A percentile compares a stretch with the other conserved stretches of the same genome.
Evolutionary conservation across 2,888 invertebrate species (phyloP).

Genomic region (Eudasyphora cyanicolor): DNA sequence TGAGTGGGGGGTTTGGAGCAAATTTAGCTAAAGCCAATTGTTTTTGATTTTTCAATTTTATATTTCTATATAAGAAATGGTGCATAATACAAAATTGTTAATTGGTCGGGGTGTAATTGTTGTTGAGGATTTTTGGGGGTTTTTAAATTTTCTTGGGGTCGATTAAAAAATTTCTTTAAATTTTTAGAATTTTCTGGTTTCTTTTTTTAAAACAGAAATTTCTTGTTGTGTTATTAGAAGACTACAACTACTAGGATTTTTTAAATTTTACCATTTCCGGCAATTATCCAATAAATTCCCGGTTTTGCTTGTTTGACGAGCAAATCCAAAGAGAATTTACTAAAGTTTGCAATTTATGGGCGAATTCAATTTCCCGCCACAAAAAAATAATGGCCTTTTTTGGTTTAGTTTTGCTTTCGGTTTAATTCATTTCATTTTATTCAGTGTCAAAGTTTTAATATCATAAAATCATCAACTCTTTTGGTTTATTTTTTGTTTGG

Average conservation of each 20-base stretch:
- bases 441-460: slow-evolving; percentile 79
- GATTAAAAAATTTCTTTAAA: no score
- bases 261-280: slow-evolving; percentile 66
- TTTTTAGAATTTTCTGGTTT: background rate
- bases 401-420: slow-evolving; percentile 58
- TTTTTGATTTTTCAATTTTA: background rate
- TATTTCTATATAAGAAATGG: slow-evolving; percentile 5
- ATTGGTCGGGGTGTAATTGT: background rate
- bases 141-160: background rate
- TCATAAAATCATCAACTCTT: slow-evolving; percentile 77
- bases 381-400: slow-evolving; percentile 56
- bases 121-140: background rate
- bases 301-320: slow-evolving; percentile 62
- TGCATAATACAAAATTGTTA: slow-evolving; percentile 17
- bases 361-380: background rate
- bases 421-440: slow-evolving; percentile 63
- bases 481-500: slow-evolving; percentile 40
- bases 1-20: background rate
- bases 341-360: slow-evolving; percentile 43
- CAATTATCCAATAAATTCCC: slow-evolving; percentile 67
- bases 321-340: slow-evolving; percentile 62
- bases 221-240: no score
- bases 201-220: no score
- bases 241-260: slow-evolving; percentile 13
- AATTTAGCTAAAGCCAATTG: background rate